Conservation (phyloP, 1,140 invertebrate genomes). For the Homarus americanus region DNA sequence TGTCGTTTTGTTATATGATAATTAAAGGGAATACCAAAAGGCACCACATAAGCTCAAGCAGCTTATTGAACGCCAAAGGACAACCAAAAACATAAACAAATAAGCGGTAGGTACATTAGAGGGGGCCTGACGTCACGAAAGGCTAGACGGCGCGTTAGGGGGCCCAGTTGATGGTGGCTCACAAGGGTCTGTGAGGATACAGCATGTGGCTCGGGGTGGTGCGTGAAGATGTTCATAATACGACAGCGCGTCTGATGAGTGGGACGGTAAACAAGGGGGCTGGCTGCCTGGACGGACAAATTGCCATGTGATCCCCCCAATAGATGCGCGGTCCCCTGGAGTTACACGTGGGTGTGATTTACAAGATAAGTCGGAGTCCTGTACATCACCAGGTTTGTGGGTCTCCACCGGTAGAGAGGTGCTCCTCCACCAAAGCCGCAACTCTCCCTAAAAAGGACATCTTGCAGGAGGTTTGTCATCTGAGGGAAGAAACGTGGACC, state of each 20-base stretch:
- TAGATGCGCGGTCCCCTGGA: background rate
- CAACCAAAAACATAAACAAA: background rate
- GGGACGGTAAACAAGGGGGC: background rate
- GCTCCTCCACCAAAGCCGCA: background rate
- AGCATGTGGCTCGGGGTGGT: background rate
- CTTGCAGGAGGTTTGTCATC: background rate
- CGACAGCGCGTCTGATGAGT: background rate
- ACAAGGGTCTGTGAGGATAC: no score
- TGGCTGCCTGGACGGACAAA: background rate
- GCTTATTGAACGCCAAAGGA: background rate
- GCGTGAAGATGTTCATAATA: background rate
- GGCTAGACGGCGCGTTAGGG: background rate
- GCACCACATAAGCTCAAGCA: no score
- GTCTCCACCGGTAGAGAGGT: background rate
- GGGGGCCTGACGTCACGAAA: background rate
- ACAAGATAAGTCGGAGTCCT: background rate
- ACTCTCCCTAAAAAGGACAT: background rate
- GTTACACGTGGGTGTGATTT: background rate
- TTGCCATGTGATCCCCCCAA: background rate
- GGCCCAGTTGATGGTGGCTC: background rate
- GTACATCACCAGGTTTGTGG: background rate
- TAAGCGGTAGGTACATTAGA: background rate
- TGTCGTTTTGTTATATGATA: no score
- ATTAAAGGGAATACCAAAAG: no score
- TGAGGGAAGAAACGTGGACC: background rate